These are phyloP conservation scores for Pampus argenteus DNA, from an alignment of 2,797 vertebrate species.

Conservation along the genomic window DNA sequence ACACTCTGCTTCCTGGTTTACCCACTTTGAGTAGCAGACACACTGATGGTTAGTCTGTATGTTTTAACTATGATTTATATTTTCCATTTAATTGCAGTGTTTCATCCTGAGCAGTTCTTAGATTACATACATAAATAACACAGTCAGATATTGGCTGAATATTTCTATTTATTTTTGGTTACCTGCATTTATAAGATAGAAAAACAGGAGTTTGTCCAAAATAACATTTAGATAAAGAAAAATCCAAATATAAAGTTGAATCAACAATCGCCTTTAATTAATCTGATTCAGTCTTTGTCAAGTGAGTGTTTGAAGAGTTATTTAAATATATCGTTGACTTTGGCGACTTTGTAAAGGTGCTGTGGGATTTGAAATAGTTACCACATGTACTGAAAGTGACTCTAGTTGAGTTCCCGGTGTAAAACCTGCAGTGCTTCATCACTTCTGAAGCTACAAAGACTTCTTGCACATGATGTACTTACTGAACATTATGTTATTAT, in stretches of 20 bases:
- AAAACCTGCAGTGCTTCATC: constrained; percentile 28
- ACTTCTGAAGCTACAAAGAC: constrained; percentile 19
- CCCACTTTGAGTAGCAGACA: constrained; percentile 11
- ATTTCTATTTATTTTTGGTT: background rate
- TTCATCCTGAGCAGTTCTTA: background rate
- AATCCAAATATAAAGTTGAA: background rate
- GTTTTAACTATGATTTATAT: constrained; percentile 39
- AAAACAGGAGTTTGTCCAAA: background rate
- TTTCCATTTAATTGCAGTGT: constrained; percentile 19
- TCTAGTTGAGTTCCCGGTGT: constrained; percentile 9
- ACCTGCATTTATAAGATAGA: background rate
- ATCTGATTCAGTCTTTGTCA: constrained; percentile 11
- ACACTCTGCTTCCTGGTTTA: constrained; percentile 11
- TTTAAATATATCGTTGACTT: constrained; percentile 18
- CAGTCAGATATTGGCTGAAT: background rate
- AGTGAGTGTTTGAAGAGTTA: background rate
- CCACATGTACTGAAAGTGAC: background rate
- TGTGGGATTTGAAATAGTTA: constrained; percentile 30
- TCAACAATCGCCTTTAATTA: background rate
- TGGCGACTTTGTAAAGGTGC: constrained; percentile 21
- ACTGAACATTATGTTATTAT: constrained; percentile 20
- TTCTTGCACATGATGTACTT: constrained; percentile 5
- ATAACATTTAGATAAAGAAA: background rate
- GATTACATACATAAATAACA: background rate
- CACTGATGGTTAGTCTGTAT: constrained; percentile 14